These are phyloP conservation scores for Plumapathes pennacea DNA, from an alignment of 92 coral and sea anemone genomes.

Conservation along the genomic window DNA sequence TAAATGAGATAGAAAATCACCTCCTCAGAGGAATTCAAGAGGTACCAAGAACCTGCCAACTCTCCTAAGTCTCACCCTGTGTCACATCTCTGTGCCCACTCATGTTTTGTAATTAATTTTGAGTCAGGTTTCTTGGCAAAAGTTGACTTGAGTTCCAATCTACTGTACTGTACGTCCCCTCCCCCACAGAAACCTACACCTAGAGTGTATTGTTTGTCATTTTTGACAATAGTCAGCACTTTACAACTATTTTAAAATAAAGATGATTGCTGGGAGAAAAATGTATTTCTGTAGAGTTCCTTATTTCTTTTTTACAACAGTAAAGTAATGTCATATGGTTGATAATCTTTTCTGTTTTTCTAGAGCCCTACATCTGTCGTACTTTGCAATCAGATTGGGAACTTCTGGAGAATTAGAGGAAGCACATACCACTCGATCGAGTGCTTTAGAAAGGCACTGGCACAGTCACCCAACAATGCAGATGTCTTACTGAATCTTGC, in stretches of 20 bases:
- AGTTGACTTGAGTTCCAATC: too few relatives aligned
- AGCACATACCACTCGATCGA: slow-evolving; percentile 96
- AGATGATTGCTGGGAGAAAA: too few relatives aligned
- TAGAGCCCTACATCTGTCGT: slow-evolving; percentile 97
- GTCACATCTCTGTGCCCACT: too few relatives aligned
- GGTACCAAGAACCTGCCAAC: slow-evolving; percentile 37
- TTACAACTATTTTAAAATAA: too few relatives aligned
- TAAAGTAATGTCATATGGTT: neutral
- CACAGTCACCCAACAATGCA: slow-evolving; percentile 89
- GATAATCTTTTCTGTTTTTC: slow-evolving; percentile 9
- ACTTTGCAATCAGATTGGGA: slow-evolving; percentile 92
- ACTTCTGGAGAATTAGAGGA: slow-evolving; percentile 95
- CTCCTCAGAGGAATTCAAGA: slow-evolving; percentile 82
- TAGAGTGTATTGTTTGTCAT: neutral
- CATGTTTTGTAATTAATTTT: too few relatives aligned
- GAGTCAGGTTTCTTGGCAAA: neutral
- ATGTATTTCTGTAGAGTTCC: too few relatives aligned
- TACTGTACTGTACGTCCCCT: too few relatives aligned
- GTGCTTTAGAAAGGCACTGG: slow-evolving; percentile 91
- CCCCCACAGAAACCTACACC: too few relatives aligned
- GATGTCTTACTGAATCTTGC: slow-evolving; percentile 96
- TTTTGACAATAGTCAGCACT: neutral
- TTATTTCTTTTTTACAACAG: neutral
- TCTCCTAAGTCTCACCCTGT: neutral
- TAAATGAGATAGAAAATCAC: slow-evolving; percentile 81